phyloP scores from a whole-genome alignment of 2,113 vertebrate genomes.

The Tetraodon nigroviridis region DNA sequence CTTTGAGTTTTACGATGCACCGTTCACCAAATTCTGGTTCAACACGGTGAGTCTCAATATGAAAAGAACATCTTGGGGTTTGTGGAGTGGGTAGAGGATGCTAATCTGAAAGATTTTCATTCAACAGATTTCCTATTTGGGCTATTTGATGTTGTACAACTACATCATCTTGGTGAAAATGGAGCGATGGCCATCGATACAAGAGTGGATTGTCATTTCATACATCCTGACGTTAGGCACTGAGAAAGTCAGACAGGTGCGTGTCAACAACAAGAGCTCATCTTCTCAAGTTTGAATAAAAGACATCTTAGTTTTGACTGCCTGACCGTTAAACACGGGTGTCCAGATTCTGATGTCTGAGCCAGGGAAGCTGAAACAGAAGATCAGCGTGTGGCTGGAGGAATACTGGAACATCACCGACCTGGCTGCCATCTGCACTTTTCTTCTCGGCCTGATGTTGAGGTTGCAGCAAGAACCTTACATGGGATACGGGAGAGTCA shows the following conservation, averaged over 20 bases:
- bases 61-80: not conserved
- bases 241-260: slow-evolving; percentile 95
- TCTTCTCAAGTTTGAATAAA: not conserved
- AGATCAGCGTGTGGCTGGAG: slow-evolving; percentile 96
- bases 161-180: slow-evolving; percentile 96
- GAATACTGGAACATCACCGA: slow-evolving; percentile 99
- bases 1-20: slow-evolving; percentile 96
- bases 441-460: slow-evolving; percentile 86
- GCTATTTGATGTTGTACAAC: slow-evolving; percentile 93
- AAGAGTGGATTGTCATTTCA: slow-evolving; percentile 94
- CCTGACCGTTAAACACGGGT: slow-evolving; percentile 6
- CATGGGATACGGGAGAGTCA: slow-evolving; percentile 94
- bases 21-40: slow-evolving; percentile 99
- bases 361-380: slow-evolving; percentile 95
- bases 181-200: slow-evolving; percentile 89
- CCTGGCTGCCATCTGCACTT: slow-evolving; percentile 86
- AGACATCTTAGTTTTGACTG: not conserved
- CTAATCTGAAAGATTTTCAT: slow-evolving; percentile 2
- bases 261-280: not conserved
- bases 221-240: slow-evolving; percentile 90
- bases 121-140: slow-evolving; percentile 87
- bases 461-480: slow-evolving; percentile 92
- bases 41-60: slow-evolving; percentile 83
- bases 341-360: slow-evolving; percentile 97
- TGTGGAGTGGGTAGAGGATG: not conserved